These are phyloP conservation scores for Tragelaphus buxtoni DNA, from an alignment of 2,113 vertebrate genomes.

Conservation along the genomic window DNA sequence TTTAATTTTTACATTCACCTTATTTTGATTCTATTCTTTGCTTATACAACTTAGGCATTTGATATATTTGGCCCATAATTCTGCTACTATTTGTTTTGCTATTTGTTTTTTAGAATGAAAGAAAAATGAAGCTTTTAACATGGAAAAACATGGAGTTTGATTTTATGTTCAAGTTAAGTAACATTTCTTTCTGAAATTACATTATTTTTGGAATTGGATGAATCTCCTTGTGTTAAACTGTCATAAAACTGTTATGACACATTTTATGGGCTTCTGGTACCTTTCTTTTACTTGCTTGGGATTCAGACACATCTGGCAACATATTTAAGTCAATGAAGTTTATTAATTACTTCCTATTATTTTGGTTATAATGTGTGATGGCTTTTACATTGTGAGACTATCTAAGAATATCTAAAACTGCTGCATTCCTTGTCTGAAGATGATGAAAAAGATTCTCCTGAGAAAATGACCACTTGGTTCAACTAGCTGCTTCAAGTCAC, in stretches of 20 bases:
- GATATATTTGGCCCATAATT: background rate
- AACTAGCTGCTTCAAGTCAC: constrained; percentile 67
- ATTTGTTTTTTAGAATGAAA: background rate
- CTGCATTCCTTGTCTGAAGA: constrained; percentile 71
- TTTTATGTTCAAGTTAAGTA: background rate
- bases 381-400: constrained; percentile 73
- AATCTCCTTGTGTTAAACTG: background rate
- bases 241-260: background rate
- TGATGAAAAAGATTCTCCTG: constrained; percentile 63
- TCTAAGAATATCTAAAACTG: constrained; percentile 62
- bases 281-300: constrained; percentile 40
- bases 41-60: background rate
- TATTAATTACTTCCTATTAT: constrained; percentile 73
- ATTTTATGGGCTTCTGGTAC: background rate
- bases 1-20: background rate
- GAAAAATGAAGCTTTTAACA: background rate
- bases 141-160: background rate
- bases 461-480: constrained; percentile 73
- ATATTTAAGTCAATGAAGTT: constrained; percentile 70
- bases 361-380: constrained; percentile 72
- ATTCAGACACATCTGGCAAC: constrained; percentile 67
- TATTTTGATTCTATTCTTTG: background rate
- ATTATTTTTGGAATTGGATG: background rate
- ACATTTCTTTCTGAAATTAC: background rate
- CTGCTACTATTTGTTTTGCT: background rate